Evolutionary conservation across 2,888 invertebrate species (phyloP).

Genomic region (Apotomis turbidana): DNA sequence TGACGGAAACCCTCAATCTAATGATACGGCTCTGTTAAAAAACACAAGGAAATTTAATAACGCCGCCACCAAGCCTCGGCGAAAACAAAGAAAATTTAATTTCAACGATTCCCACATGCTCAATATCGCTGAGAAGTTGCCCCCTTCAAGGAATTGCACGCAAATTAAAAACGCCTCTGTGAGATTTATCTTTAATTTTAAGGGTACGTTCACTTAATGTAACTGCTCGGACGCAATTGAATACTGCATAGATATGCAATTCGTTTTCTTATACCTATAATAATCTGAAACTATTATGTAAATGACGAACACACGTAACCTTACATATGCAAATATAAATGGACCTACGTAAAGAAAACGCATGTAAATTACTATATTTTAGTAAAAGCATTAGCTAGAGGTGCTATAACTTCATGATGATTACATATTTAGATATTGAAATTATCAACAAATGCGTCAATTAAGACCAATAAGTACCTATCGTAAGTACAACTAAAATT

Average conservation of each 20-base stretch:
- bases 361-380: too few species aligned
- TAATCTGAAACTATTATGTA: neutral
- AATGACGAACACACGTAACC: too few species aligned
- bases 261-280: neutral
- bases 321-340: too few species aligned
- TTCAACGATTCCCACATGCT: conserved; percentile 83
- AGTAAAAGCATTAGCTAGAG: too few species aligned
- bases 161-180: conserved; percentile 61
- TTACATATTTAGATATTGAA: too few species aligned
- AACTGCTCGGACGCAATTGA: neutral
- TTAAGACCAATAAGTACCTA: too few species aligned
- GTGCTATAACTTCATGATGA: too few species aligned
- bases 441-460: too few species aligned
- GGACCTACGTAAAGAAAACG: too few species aligned
- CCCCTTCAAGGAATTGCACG: conserved; percentile 60
- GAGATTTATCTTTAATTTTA: conserved; percentile 35
- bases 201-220: conserved; percentile 8
- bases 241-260: neutral
- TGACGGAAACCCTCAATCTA: conserved; percentile 84
- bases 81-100: conserved; percentile 84
- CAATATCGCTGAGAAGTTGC: conserved; percentile 76
- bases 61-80: conserved; percentile 71
- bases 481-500: too few species aligned
- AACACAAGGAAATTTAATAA: conserved; percentile 85
- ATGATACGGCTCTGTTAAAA: conserved; percentile 84